Evolutionary conservation across 2,797 vertebrate genomes (phyloP).

Genomic region (Echiichthys vipera): DNA sequence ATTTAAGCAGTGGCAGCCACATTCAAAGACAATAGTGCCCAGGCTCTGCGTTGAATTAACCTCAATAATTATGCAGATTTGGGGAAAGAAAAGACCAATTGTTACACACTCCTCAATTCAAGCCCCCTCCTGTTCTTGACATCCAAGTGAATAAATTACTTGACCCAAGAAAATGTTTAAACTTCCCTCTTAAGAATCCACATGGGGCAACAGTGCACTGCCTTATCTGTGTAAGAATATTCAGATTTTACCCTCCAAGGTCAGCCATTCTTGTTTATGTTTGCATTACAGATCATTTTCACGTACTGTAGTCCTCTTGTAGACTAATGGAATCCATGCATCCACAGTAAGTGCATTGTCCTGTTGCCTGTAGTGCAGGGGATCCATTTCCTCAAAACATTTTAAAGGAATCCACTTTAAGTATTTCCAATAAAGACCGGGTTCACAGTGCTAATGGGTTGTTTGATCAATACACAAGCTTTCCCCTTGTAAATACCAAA

Average conservation of each 20-base stretch:
- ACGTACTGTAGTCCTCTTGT: constrained; percentile 9
- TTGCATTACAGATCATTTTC: constrained; percentile 50
- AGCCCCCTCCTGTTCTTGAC: constrained; percentile 65
- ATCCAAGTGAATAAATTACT: constrained; percentile 68
- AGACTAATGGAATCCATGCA: constrained; percentile 62
- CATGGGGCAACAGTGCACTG: constrained; percentile 13
- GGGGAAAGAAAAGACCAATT: constrained; percentile 73
- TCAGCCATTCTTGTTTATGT: constrained; percentile 48
- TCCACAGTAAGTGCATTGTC: constrained; percentile 62
- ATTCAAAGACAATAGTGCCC: constrained; percentile 79
- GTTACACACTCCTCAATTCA: constrained; percentile 70
- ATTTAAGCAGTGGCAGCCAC: constrained; percentile 74
- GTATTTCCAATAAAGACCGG: constrained; percentile 69
- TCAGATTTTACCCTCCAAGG: constrained; percentile 20
- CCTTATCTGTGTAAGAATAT: constrained; percentile 21
- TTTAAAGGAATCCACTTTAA: constrained; percentile 69
- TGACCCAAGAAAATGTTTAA: constrained; percentile 41
- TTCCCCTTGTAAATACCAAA: constrained; percentile 57
- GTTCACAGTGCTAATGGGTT: constrained; percentile 75
- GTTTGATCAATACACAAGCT: constrained; percentile 78
- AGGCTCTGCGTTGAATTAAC: constrained; percentile 75
- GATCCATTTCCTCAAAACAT: constrained; percentile 72
- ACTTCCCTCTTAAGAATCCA: constrained; percentile 25
- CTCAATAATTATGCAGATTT: constrained; percentile 82
- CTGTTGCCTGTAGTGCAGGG: constrained; percentile 11